Base-by-base conservation (phyloP, 2,113 vertebrate species). In the Microcebus tavaratra region DNA sequence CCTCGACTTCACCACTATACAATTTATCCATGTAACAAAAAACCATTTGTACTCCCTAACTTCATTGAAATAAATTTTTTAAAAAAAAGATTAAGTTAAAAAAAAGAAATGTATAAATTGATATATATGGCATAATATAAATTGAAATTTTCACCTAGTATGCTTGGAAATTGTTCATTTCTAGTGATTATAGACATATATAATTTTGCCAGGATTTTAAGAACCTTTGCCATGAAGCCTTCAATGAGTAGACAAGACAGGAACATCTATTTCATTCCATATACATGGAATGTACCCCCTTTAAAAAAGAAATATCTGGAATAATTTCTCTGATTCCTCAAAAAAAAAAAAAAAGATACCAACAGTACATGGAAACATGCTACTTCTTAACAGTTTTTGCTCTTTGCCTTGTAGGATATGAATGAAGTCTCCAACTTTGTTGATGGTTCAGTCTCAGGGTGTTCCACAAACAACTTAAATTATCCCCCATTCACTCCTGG, bases 401-500 rank as follows among this genome's bases (percentile, higher is more conserved):
- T 92, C n/a, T 95, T 81, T 70, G 39, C 97, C 48, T 95, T 90
- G 8, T 95, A 99, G 99, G 99, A 99, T 96, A 99, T 99, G 99
- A 99, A 99, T 88, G 99, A 99, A 98, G 98, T 99, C 7, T 79
- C 99, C 83, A 99, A 95, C 98, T 99, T 99, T 68, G 53, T 99
- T 85, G 72, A 98, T 98, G 99, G 99, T 65, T 99, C 99, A 11
- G 90, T 0, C 12, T 97, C 91, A 0, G 99, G 99, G 53, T 99
- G 99, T 97, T 73, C 42, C 1, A 67, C 11, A 3, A 99, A 99
- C 98, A 97, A 97, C 1, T 98, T 99, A 12, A 99, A 99, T 98
- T 99, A 99, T 82, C 99, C 99, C 81, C 99, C 99, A n/a, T 99
- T 98, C 96, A 99, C 98, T 72, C 99, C 99, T 93, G 98, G 99